Conservation (phyloP, 2,888 invertebrate genomes). For the Drosophila prolongata region DNA sequence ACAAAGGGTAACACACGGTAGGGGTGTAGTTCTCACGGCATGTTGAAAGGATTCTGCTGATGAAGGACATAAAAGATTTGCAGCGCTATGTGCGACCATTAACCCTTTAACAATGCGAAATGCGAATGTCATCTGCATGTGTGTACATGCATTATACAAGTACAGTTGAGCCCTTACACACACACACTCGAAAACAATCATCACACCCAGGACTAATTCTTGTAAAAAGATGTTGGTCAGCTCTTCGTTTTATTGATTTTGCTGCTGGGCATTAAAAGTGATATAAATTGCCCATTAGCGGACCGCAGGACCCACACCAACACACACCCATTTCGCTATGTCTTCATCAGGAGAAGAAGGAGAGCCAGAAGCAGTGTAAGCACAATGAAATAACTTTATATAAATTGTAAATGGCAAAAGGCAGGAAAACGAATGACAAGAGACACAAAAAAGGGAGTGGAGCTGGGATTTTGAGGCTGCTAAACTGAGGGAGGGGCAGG, state of each 20-base stretch:
- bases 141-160: conserved; percentile 44
- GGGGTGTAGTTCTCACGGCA: neutral
- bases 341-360: conserved; percentile 36
- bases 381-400: conserved; percentile 75
- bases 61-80: conserved; percentile 4
- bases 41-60: neutral
- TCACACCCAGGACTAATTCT: conserved; percentile 24
- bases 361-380: conserved; percentile 8
- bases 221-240: conserved; percentile 55
- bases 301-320: conserved; percentile 32
- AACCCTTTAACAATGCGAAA: conserved; percentile 47
- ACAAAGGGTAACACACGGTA: neutral
- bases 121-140: conserved; percentile 12
- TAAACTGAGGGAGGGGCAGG: conserved; percentile 48
- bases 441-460: conserved; percentile 48
- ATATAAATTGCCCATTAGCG: conserved; percentile 73
- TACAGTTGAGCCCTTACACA: conserved; percentile 60
- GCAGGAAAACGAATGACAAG: conserved; percentile 42
- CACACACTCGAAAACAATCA: conserved; percentile 17
- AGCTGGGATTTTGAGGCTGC: conserved; percentile 42
- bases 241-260: conserved; percentile 70
- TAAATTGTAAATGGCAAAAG: conserved; percentile 72
- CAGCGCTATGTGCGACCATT: conserved; percentile 46
- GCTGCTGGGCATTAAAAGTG: conserved; percentile 62
- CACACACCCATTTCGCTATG: conserved; percentile 30